Percentiles rank a stretch among this genome's conserved stretches.
These are phyloP conservation scores for Trachelus iudaicus DNA, from an alignment of 2,888 invertebrate species.

Conservation along the genomic window DNA sequence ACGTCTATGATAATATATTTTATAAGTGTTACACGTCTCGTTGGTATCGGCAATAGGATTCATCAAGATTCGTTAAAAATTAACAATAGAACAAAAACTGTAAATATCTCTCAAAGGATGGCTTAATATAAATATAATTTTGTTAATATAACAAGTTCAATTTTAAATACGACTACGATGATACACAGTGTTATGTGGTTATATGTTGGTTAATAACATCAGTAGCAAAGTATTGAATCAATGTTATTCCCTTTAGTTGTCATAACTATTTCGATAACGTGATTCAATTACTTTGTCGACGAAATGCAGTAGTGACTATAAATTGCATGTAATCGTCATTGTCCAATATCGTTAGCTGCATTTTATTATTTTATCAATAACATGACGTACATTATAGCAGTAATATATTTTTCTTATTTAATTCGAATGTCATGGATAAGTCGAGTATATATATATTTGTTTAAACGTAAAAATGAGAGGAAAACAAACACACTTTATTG, in stretches of 20 bases:
- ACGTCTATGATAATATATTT: background rate
- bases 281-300: background rate
- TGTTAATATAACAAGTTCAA: background rate
- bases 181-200: background rate
- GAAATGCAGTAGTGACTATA: no score
- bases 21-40: background rate
- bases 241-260: background rate
- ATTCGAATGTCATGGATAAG: background rate
- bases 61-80: background rate
- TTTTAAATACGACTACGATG: background rate
- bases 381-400: background rate
- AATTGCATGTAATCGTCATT: background rate
- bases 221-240: background rate
- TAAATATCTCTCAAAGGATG: background rate
- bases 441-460: background rate
- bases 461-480: background rate
- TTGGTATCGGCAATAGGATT: background rate
- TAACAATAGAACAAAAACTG: background rate
- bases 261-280: background rate
- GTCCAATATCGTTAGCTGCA: background rate
- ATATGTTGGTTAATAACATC: background rate
- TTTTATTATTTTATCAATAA: background rate
- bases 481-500: background rate
- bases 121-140: background rate
- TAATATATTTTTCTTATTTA: background rate